These are phyloP conservation scores for Tetanocera ferruginea DNA, from an alignment of 2,888 invertebrate species.

Conservation along the genomic window DNA sequence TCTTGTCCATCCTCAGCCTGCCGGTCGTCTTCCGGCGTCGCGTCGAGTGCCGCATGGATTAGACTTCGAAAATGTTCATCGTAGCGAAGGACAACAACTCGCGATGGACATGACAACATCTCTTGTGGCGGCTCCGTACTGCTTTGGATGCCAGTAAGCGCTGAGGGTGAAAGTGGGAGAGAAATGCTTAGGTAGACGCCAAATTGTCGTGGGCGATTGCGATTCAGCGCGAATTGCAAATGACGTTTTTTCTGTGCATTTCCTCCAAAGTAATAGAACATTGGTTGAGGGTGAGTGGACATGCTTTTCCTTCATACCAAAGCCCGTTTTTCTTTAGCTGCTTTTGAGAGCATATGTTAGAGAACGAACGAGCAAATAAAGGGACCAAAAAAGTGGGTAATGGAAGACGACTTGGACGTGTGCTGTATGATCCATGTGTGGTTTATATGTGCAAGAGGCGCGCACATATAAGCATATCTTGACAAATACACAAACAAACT, in stretches of 20 bases:
- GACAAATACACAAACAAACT: slow-evolving; percentile 9
- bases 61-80: neutral
- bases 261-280: neutral
- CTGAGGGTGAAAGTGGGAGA: neutral
- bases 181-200: neutral
- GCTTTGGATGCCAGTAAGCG: neutral
- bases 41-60: neutral
- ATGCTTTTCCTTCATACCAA: neutral
- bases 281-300: neutral
- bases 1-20: slow-evolving; percentile 3
- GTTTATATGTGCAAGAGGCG: neutral
- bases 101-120: slow-evolving; percentile 24
- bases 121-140: slow-evolving; percentile 3
- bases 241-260: slow-evolving; percentile 25
- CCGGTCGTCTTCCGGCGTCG: neutral
- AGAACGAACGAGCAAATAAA: neutral
- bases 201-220: slow-evolving; percentile 20
- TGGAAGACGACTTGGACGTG: slow-evolving; percentile 1
- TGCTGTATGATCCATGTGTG: slow-evolving; percentile 2
- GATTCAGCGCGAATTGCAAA: slow-evolving; percentile 31
- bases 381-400: neutral
- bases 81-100: slow-evolving; percentile 8
- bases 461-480: neutral
- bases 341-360: neutral
- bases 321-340: slow-evolving; percentile 18